Evolutionary conservation across 2,797 vertebrate species (phyloP).

Genomic region (Borostomias antarcticus): DNA sequence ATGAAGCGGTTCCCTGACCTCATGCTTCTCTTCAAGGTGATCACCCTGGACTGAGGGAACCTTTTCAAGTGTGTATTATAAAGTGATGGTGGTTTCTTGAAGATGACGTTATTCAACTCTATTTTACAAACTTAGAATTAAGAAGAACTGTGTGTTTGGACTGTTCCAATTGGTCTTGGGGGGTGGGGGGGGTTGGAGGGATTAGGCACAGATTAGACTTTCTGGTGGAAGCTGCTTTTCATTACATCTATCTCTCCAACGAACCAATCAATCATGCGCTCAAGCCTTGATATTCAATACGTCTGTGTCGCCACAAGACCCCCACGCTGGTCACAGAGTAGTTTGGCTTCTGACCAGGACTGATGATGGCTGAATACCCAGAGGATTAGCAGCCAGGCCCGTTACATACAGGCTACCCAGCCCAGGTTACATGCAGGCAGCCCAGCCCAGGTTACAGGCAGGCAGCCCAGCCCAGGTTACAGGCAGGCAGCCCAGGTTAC

Average conservation of each 20-base stretch:
- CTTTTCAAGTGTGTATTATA: not conserved
- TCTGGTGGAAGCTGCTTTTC: slow-evolving; percentile 4
- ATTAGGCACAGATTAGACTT: not conserved
- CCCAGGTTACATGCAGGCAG: too few species aligned
- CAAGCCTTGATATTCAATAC: slow-evolving; percentile 1
- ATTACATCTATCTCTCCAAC: slow-evolving; percentile 4
- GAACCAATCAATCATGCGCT: not conserved
- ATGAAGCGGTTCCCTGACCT: not conserved
- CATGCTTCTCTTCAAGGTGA: not conserved
- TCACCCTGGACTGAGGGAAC: not conserved
- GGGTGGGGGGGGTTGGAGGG: not conserved
- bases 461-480: too few species aligned
- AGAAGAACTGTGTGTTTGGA: too few species aligned
- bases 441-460: too few species aligned
- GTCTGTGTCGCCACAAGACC: not conserved
- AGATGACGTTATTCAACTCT: too few species aligned
- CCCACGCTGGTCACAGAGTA: not conserved
- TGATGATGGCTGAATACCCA: not conserved
- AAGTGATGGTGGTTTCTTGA: too few species aligned
- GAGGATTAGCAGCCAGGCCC: not conserved
- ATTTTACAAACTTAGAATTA: too few species aligned
- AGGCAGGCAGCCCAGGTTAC: too few species aligned
- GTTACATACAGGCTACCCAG: too few species aligned
- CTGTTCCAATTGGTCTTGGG: not conserved
- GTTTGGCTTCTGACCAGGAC: slow-evolving; percentile 15